Conservation (phyloP, 1,140 invertebrate genomes). For the Tetramorium alpestre region DNA sequence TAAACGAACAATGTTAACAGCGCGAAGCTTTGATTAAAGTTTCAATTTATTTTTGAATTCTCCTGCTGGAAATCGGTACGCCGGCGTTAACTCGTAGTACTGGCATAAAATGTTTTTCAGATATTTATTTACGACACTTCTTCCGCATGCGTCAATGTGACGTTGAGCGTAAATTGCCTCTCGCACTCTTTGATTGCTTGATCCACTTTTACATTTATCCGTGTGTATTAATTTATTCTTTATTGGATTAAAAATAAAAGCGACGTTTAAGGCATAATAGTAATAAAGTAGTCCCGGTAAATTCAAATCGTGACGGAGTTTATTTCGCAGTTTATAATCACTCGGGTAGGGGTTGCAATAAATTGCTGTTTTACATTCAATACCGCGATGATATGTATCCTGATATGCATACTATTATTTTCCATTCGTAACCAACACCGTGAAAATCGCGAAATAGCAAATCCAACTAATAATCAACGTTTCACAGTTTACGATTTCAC, state of each 20-base stretch:
- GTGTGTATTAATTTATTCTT: constrained; percentile 19
- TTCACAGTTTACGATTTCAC: constrained; percentile 2
- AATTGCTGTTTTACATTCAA: constrained; percentile 4
- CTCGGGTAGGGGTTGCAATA: background rate
- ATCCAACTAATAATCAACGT: background rate
- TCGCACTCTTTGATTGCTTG: constrained; percentile 10
- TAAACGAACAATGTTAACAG: constrained; percentile 11
- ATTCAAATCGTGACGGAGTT: background rate
- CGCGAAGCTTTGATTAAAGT: constrained; percentile 49
- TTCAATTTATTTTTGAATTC: constrained; percentile 47
- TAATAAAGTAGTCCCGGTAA: background rate
- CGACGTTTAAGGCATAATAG: background rate
- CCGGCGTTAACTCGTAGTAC: background rate
- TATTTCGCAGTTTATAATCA: constrained; percentile 5
- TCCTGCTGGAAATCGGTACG: constrained; percentile 1
- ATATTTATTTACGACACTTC: constrained; percentile 45
- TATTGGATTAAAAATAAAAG: constrained; percentile 9
- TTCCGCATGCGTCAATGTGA: background rate
- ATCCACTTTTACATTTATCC: constrained; percentile 13
- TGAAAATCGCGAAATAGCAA: background rate
- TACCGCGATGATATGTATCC: background rate
- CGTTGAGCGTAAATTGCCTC: constrained; percentile 16
- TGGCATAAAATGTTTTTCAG: constrained; percentile 10
- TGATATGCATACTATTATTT: background rate
- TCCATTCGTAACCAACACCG: background rate